Evolutionary conservation across 2,113 vertebrate genomes (phyloP).

Genomic region (Lepidothrix coronata): DNA sequence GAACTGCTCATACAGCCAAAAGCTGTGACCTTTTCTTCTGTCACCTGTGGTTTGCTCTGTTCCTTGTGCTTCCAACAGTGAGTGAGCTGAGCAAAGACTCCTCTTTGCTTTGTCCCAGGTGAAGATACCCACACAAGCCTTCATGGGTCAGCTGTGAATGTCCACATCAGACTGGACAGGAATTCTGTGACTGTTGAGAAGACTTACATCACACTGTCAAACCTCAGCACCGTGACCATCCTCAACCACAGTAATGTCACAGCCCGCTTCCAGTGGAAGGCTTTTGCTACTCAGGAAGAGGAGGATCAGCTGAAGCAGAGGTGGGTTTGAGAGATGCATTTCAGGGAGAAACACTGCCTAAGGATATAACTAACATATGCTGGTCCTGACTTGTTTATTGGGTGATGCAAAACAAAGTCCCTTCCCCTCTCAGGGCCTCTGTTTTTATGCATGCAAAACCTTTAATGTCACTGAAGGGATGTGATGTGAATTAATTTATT

Average conservation of each 20-base stretch:
- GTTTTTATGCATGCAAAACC: not conserved
- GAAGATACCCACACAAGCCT: slow-evolving; percentile 78
- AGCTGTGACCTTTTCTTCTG: not conserved
- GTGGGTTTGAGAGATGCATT: slow-evolving; percentile 47
- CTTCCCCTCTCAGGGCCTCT: not conserved
- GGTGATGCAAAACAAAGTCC: not conserved
- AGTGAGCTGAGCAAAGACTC: not conserved
- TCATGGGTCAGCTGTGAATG: slow-evolving; percentile 78
- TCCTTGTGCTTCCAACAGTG: not conserved
- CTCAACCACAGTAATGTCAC: slow-evolving; percentile 78
- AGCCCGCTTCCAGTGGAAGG: slow-evolving; percentile 83
- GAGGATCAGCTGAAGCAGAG: slow-evolving; percentile 74
- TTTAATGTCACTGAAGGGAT: not conserved
- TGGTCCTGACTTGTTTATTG: not conserved
- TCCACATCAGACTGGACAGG: slow-evolving; percentile 78
- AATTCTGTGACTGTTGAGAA: slow-evolving; percentile 73
- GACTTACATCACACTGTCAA: slow-evolving; percentile 79
- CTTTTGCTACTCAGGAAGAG: slow-evolving; percentile 72
- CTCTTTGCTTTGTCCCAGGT: slow-evolving; percentile 70
- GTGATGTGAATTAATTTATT: not conserved
- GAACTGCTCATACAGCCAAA: not conserved
- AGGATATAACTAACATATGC: not conserved
- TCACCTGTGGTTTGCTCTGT: not conserved
- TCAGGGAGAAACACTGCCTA: not conserved
- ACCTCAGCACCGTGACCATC: slow-evolving; percentile 69